Evolutionary conservation across 2,888 invertebrate species (phyloP).

Genomic region (Hemithea aestivaria): DNA sequence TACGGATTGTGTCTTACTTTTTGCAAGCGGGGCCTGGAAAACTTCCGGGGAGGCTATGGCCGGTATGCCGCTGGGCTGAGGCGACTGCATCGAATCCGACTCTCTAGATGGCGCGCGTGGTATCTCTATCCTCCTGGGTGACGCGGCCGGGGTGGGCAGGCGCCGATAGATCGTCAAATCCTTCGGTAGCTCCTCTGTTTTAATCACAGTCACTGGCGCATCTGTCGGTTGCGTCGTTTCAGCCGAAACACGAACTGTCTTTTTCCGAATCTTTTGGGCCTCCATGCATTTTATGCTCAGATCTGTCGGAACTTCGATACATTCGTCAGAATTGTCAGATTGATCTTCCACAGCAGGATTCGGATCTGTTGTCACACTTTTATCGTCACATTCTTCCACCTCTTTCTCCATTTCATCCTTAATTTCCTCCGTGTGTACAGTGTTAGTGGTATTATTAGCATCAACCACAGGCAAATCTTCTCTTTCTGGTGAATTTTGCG

Average conservation of each 20-base stretch:
- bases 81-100: constrained; percentile 86
- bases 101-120: constrained; percentile 83
- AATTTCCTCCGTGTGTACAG: not conserved
- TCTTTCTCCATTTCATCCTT: constrained; percentile 5
- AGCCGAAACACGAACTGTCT: not conserved
- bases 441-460: not conserved
- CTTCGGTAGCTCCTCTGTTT: constrained; percentile 78
- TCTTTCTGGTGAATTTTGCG: constrained; percentile 43
- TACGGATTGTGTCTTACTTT: constrained; percentile 76
- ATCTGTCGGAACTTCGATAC: constrained; percentile 71
- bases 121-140: constrained; percentile 67
- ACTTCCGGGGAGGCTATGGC: constrained; percentile 85
- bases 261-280: constrained; percentile 8
- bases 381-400: constrained; percentile 2
- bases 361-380: constrained; percentile 5
- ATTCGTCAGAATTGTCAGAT: constrained; percentile 10
- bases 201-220: constrained; percentile 28
- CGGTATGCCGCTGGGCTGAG: constrained; percentile 85
- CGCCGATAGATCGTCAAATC: constrained; percentile 80
- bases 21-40: constrained; percentile 70
- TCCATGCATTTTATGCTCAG: constrained; percentile 61
- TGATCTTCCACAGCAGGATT: constrained; percentile 8
- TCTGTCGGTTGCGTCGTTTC: constrained; percentile 19
- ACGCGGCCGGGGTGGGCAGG: constrained; percentile 62
- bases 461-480: constrained; percentile 36